Evolutionary conservation across 2,888 invertebrate genomes (phyloP).

Genomic region (Cactoblastis cactorum): DNA sequence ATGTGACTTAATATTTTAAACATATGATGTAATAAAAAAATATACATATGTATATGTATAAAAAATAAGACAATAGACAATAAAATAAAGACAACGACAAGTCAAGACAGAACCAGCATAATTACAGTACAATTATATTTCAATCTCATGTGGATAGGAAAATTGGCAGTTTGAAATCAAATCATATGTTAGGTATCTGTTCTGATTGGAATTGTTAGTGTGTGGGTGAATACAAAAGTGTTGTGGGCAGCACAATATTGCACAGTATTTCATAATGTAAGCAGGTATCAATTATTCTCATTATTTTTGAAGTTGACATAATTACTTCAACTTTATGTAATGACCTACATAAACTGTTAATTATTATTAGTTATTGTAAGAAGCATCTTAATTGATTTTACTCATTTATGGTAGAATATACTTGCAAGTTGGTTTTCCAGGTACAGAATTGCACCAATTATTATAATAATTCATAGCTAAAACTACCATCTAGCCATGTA

Average conservation of each 20-base stretch:
- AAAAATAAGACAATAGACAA: background rate
- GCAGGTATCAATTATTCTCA: background rate
- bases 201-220: conserved; percentile 12
- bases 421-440: too few species aligned
- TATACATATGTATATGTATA: background rate
- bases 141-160: conserved; percentile 8
- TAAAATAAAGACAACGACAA: background rate
- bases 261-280: conserved; percentile 36
- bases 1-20: too few species aligned
- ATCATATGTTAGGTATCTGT: conserved; percentile 14
- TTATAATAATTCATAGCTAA: too few species aligned
- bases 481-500: too few species aligned
- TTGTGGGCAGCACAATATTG: conserved; percentile 54
- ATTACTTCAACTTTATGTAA: too few species aligned
- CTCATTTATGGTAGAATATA: too few species aligned
- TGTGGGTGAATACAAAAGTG: conserved; percentile 28
- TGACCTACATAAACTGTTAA: too few species aligned
- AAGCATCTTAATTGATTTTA: too few species aligned
- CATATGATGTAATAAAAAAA: background rate
- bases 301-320: too few species aligned
- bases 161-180: conserved; percentile 18
- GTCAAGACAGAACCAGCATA: conserved; percentile 15
- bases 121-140: conserved; percentile 17
- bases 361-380: too few species aligned
- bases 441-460: too few species aligned